These are phyloP conservation scores for Zoanthus sansibaricus DNA, from an alignment of 92 coral and sea anemone species.

Conservation along the genomic window DNA sequence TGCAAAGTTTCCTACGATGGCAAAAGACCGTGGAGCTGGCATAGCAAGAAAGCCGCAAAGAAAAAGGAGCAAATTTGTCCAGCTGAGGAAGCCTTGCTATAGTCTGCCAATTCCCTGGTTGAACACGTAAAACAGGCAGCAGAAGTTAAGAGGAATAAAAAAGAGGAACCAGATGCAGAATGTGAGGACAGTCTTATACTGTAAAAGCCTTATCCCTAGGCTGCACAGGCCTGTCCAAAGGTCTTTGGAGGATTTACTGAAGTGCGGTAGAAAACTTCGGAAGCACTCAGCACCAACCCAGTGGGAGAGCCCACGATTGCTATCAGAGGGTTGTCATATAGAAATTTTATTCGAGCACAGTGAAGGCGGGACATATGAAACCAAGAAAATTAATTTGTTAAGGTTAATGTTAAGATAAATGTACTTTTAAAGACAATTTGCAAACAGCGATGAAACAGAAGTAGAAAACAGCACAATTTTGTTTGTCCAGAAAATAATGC, in stretches of 20 bases:
- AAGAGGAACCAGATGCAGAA: constrained; percentile 3
- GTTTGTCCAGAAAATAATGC: constrained; percentile 1
- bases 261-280: background rate
- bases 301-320: background rate
- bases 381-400: background rate
- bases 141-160: background rate
- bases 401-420: constrained; percentile 22
- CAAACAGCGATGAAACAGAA: constrained; percentile 6
- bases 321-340: constrained; percentile 24
- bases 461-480: constrained; percentile 4
- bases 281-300: constrained; percentile 22
- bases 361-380: constrained; percentile 17
- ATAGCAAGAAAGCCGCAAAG: constrained; percentile 23
- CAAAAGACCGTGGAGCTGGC: constrained; percentile 24
- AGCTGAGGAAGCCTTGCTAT: constrained; percentile 11
- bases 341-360: constrained; percentile 24
- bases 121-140: constrained; percentile 35
- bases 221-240: constrained; percentile 7
- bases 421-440: constrained; percentile 10
- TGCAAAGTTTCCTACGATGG: constrained; percentile 14
- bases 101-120: constrained; percentile 11
- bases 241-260: constrained; percentile 25
- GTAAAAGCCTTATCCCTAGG: constrained; percentile 46
- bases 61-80: background rate
- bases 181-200: constrained; percentile 31